Evolutionary conservation across 2,113 vertebrate genomes (phyloP).

Genomic region (Taurulus bubalis): DNA sequence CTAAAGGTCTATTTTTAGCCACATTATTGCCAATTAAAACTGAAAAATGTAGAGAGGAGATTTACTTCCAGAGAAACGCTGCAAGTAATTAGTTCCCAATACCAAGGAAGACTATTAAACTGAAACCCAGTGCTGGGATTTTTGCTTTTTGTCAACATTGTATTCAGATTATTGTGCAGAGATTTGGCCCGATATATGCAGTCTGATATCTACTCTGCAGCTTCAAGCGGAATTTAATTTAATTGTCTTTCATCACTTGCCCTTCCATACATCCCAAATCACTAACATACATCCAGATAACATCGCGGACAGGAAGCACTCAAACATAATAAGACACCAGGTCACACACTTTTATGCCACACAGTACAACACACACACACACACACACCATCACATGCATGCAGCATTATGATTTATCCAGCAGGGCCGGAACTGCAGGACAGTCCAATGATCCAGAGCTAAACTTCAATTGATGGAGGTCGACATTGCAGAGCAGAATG

Average conservation of each 20-base stretch:
- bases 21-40: slow-evolving; percentile 64
- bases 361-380: not conserved
- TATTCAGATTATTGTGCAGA: not conserved
- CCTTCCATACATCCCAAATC: not conserved
- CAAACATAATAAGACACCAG: not conserved
- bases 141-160: slow-evolving; percentile 21
- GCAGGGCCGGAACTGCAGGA: not conserved
- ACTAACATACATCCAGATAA: slow-evolving; percentile 16
- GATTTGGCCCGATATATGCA: not conserved
- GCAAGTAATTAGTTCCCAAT: slow-evolving; percentile 47
- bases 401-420: not conserved
- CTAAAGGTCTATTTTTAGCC: slow-evolving; percentile 61
- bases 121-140: slow-evolving; percentile 27
- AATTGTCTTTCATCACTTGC: not conserved
- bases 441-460: not conserved
- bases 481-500: not conserved
- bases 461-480: not conserved
- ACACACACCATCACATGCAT: not conserved
- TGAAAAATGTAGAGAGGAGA: slow-evolving; percentile 42
- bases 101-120: slow-evolving; percentile 4
- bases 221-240: not conserved
- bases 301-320: not conserved
- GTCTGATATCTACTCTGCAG: slow-evolving; percentile 6
- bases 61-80: slow-evolving; percentile 56
- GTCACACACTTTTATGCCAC: not conserved